These are phyloP conservation scores for Lagocephalus sceleratus DNA, from an alignment of 2,797 vertebrate species.

Conservation along the genomic window DNA sequence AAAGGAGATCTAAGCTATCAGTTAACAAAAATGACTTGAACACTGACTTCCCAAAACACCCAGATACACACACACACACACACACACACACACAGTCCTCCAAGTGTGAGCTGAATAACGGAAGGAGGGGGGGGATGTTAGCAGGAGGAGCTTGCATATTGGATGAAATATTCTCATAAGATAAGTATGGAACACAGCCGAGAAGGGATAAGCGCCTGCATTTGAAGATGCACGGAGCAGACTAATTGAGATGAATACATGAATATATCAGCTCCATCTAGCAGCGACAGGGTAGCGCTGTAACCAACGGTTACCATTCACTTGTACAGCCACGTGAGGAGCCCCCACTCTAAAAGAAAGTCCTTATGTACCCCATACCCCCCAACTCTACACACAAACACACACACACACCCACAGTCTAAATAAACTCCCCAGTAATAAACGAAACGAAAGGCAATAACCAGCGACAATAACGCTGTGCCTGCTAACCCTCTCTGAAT, in stretches of 20 bases:
- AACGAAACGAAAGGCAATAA: slow-evolving; percentile 77
- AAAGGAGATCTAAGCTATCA: slow-evolving; percentile 63
- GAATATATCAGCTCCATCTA: slow-evolving; percentile 74
- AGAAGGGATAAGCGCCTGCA: slow-evolving; percentile 66
- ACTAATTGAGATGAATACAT: slow-evolving; percentile 78
- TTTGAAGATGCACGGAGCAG: slow-evolving; percentile 59
- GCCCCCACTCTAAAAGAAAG: slow-evolving; percentile 44
- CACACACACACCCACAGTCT: slow-evolving; percentile 30
- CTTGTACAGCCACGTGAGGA: slow-evolving; percentile 59
- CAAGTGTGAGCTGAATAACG: slow-evolving; percentile 29
- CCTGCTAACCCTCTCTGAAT: slow-evolving; percentile 65
- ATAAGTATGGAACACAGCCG: slow-evolving; percentile 57
- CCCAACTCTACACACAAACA: not conserved
- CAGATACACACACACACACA: slow-evolving; percentile 23
- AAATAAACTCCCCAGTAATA: slow-evolving; percentile 76
- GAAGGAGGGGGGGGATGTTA: slow-evolving; percentile 22
- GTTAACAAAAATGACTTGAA: slow-evolving; percentile 55
- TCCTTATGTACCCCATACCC: slow-evolving; percentile 17
- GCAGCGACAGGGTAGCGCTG: slow-evolving; percentile 46
- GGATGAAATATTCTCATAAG: slow-evolving; percentile 71
- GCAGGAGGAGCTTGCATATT: slow-evolving; percentile 29
- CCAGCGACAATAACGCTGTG: slow-evolving; percentile 67
- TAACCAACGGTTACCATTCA: slow-evolving; percentile 73
- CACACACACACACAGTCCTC: slow-evolving; percentile 19
- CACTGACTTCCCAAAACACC: slow-evolving; percentile 49